These are phyloP conservation scores for Gulo gulo DNA, from an alignment of 2,113 vertebrate species.

Conservation along the genomic window DNA sequence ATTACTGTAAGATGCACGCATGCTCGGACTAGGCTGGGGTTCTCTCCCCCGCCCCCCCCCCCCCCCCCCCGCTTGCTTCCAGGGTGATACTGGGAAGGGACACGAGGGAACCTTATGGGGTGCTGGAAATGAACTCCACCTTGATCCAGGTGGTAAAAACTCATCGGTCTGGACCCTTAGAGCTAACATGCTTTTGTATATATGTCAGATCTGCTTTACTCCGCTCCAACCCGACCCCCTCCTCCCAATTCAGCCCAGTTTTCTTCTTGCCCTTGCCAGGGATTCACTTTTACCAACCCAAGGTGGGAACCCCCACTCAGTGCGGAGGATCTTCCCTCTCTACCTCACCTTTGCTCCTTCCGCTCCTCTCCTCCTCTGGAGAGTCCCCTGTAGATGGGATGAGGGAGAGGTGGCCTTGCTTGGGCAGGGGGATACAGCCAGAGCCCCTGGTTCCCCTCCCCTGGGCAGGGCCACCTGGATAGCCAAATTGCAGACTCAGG, in stretches of 20 bases:
- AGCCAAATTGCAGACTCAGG: neutral
- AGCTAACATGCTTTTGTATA: neutral
- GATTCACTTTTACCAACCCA: neutral
- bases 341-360: neutral
- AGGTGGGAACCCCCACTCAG: neutral
- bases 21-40: neutral
- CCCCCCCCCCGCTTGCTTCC: neutral
- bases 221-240: fast-evolving
- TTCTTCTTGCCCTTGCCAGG: neutral
- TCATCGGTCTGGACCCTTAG: neutral
- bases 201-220: too few relatives aligned
- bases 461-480: neutral
- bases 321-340: neutral
- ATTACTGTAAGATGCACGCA: neutral
- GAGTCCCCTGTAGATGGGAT: neutral
- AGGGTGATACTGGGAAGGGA: neutral
- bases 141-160: neutral
- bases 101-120: neutral
- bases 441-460: neutral
- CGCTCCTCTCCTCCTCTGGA: neutral
- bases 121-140: neutral
- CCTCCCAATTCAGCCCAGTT: neutral
- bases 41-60: neutral
- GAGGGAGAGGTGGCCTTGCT: neutral
- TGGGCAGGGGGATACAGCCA: neutral